A percentile compares a stretch with the other conserved stretches of the same genome.
Evolutionary conservation across 2,113 vertebrate genomes (phyloP).

Genomic region (Eulemur rufifrons): DNA sequence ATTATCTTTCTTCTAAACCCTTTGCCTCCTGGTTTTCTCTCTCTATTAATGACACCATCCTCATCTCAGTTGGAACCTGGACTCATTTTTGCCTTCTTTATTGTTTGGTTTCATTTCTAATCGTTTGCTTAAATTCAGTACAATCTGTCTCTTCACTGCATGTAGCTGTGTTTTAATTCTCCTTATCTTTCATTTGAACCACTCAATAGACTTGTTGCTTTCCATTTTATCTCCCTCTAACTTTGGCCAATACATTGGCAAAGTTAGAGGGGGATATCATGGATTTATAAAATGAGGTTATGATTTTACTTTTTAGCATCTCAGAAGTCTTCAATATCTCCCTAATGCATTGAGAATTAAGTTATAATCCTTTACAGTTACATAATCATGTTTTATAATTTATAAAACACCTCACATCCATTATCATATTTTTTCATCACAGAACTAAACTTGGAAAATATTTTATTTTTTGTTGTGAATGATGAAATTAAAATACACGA

Average conservation of each 20-base stretch:
- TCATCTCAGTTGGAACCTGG: not conserved
- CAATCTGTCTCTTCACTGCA: not conserved
- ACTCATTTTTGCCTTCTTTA: not conserved
- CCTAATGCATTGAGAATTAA: constrained; percentile 28
- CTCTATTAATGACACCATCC: not conserved
- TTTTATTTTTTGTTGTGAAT: constrained; percentile 8
- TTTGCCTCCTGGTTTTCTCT: not conserved
- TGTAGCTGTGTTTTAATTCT: not conserved
- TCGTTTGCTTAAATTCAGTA: not conserved
- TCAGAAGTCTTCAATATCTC: not conserved
- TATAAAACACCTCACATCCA: not conserved
- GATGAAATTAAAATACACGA: not conserved
- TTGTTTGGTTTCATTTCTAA: not conserved
- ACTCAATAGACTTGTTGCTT: not conserved
- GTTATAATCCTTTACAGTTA: not conserved
- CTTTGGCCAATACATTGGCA: not conserved
- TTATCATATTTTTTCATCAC: not conserved
- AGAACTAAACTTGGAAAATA: not conserved
- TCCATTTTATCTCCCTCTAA: not conserved
- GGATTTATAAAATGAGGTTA: constrained; percentile 22
- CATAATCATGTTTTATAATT: constrained; percentile 22
- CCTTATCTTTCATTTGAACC: not conserved
- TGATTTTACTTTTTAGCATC: not conserved
- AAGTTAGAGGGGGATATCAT: not conserved
- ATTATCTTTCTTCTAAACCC: not conserved